Evolutionary conservation across 2,888 invertebrate species (phyloP), one percentile per base, ranked within the genome.

Genomic region (Trichopoda pennipes): DNA sequence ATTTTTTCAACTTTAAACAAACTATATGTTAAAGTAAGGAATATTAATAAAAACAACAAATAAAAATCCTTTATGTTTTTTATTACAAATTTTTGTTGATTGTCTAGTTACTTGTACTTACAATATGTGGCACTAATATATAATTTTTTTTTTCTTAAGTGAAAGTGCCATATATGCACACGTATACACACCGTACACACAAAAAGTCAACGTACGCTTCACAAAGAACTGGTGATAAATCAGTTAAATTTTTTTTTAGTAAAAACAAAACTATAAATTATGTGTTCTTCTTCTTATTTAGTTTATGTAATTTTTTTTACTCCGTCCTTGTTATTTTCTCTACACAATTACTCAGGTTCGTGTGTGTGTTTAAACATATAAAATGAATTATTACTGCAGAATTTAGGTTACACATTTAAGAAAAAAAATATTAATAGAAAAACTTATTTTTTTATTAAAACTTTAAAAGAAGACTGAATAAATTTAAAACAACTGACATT

Each of bases 251-350:
- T 70, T 47, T 70, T 70, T 53, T 16, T 60, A 70, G 35, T 64
- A 80, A 76, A 76, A 81, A 81, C 76, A 81, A 81, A 81, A 72
- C 66, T 28, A 70, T 81, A 76, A 81, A 72, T 81, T 81, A 81
- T 81, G 70, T 72, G 53, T 76, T 66, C 66, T 72, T 66, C 70
- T 80, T 80, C 73, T 68, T 73, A 61, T 70, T 70, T 53, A 61
- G 16, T 47, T 69, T 42, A 2, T 55, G 44, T 23, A 28, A 51
- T 19, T 55, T 61, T 55, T 51, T 23, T n/a, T n/a, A n/a, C 17
- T 49, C 28, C 12, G 17, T 28, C 23, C 19, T 21, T 32, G 32
- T 32, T 35, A 10, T 49, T 49, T 44, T 47, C n/a, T 38, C 23
- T 35, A 17, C 2, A 17, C 14, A 23, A 21, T 19, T 38, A 3